Conservation (phyloP, 2,888 invertebrate genomes). For the Adelphocoris suturalis region DNA sequence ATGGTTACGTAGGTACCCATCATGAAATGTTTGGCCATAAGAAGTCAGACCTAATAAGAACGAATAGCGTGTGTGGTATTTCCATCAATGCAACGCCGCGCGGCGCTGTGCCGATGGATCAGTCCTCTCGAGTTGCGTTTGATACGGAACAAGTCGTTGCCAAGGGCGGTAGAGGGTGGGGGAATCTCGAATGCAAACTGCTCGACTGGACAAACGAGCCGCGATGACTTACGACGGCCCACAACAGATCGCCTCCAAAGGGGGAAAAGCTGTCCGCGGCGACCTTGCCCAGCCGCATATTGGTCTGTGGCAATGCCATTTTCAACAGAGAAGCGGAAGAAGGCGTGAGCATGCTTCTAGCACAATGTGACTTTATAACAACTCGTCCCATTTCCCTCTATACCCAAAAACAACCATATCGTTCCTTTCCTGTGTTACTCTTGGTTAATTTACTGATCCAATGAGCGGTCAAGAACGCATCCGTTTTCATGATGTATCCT, state of each 20-base stretch:
- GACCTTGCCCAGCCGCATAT: constrained; percentile 32
- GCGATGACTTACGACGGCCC: background rate
- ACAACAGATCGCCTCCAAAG: background rate
- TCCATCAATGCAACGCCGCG: too few relatives aligned
- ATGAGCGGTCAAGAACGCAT: background rate
- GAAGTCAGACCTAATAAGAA: too few relatives aligned
- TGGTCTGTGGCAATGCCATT: constrained; percentile 14
- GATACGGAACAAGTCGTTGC: background rate
- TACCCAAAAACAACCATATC: background rate
- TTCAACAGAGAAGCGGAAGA: constrained; percentile 3
- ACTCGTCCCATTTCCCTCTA: constrained; percentile 4
- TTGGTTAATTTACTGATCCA: background rate
- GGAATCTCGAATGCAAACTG: background rate
- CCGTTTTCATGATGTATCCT: background rate
- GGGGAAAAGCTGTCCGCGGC: background rate
- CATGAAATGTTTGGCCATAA: too few relatives aligned
- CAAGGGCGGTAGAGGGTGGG: background rate
- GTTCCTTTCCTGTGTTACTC: background rate
- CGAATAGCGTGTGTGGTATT: too few relatives aligned
- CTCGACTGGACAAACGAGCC: background rate
- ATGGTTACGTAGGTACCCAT: too few relatives aligned
- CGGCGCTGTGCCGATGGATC: too few relatives aligned
- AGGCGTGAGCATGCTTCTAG: background rate
- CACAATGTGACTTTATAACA: background rate
- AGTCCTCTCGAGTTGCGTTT: too few relatives aligned